Base-by-base conservation (phyloP, 1,140 invertebrate species). In the Bathynomus jamesi region DNA sequence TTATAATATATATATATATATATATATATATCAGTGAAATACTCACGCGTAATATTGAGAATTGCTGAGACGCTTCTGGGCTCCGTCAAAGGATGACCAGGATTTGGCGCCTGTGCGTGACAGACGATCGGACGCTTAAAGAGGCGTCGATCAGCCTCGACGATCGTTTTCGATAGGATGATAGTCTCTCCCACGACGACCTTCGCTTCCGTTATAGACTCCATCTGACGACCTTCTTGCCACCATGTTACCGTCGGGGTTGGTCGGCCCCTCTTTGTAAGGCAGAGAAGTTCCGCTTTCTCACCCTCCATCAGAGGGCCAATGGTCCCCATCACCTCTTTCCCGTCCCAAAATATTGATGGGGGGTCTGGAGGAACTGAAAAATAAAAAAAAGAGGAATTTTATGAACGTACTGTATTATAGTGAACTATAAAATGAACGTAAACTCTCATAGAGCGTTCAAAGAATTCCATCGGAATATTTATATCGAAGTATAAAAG, bases 151-250 rank as follows among this genome's bases (percentile, higher is more conserved):
- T 64, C 67, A 0, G 64, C 71, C 17, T 32, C 28, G 17, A 76
- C 29, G 2, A 68, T 62, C 3, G 71, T 28, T 28, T 65, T 68
- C 0, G 71, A 69, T 7, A 61, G 21, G 25, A 69, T 31, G 13
- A 61, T 61, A 4, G 40, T 53, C 5, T 61, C 67, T 21, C 67
- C 67, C 5, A 53, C 32, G 79, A 64, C 61, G 74, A 85, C 87
- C 88, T 83, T 91, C 91, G 79, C 89, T 90, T 82, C 92, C 90
- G 70, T 90, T 91, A 10, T 89, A 87, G 76, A 85, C 86, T 78
- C 89, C 71, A 94, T 84, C 70, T 90, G 85, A 68, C 90, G 86
- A 4, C 89, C 90, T 78, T 92, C 89, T 72, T 85, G 87, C 87
- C 90, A 81, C 82, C 82, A 83, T 30, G 78, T 78, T 53, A 84